phyloP scores from a whole-genome alignment of 2,113 vertebrate genomes.

The Muntiacus reevesi region DNA sequence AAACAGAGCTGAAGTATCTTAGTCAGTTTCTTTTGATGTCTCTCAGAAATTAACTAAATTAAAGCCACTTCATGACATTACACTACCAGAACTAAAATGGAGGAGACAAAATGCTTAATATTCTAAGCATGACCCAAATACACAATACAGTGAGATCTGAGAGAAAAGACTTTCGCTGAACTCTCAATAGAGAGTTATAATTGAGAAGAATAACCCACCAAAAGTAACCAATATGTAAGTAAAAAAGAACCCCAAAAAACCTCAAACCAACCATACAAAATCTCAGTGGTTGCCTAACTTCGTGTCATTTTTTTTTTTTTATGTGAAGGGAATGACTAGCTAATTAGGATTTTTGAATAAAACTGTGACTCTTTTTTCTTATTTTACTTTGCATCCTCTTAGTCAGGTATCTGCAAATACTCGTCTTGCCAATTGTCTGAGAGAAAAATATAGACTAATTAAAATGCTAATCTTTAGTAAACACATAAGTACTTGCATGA shows the following conservation, averaged over 20 bases:
- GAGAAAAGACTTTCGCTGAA: conserved; percentile 26
- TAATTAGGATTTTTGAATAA: conserved; percentile 58
- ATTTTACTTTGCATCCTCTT: conserved; percentile 32
- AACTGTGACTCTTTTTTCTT: neutral
- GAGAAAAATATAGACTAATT: conserved; percentile 66
- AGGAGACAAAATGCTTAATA: conserved; percentile 49
- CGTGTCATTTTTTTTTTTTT: conserved; percentile 43
- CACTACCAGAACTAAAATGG: conserved; percentile 36
- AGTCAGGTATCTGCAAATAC: conserved; percentile 58
- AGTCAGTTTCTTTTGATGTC: conserved; percentile 25
- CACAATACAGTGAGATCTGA: neutral
- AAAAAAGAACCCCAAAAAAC: neutral
- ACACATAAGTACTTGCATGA: conserved; percentile 64
- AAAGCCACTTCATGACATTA: conserved; percentile 38
- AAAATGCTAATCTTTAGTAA: conserved; percentile 70
- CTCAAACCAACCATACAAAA: neutral
- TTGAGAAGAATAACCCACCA: neutral
- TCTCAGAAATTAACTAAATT: conserved; percentile 46
- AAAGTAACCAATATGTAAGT: conserved; percentile 30
- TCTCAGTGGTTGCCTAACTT: conserved; percentile 29
- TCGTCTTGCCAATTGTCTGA: conserved; percentile 44
- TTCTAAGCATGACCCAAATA: neutral
- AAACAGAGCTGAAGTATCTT: neutral
- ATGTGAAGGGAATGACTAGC: conserved; percentile 18
- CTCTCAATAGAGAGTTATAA: neutral